Conservation (phyloP, 2,797 vertebrate species). For the Microctenopoma steveboyesi region DNA sequence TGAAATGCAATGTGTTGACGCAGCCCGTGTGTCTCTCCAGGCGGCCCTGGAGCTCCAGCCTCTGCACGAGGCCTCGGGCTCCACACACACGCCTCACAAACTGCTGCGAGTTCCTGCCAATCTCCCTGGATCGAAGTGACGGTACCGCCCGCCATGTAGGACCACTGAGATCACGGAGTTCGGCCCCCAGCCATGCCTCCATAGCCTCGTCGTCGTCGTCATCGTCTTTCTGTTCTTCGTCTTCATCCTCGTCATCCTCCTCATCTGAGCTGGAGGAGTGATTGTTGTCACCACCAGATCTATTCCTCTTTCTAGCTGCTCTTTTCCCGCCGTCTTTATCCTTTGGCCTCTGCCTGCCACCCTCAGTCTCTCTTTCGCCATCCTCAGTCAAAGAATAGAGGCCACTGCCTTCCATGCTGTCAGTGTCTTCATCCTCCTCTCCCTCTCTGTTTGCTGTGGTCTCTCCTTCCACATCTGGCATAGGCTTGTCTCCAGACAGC, state of each 20-base stretch:
- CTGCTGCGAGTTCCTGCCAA: slow-evolving; percentile 85
- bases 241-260: slow-evolving; percentile 72
- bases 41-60: slow-evolving; percentile 91
- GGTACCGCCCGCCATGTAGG: slow-evolving; percentile 89
- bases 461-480: slow-evolving; percentile 66
- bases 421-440: slow-evolving; percentile 92
- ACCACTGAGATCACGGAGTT: slow-evolving; percentile 85
- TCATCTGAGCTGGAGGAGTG: slow-evolving; percentile 88
- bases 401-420: slow-evolving; percentile 95
- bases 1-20: slow-evolving; percentile 99
- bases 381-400: slow-evolving; percentile 92
- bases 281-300: slow-evolving; percentile 76
- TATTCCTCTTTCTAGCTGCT: slow-evolving; percentile 80
- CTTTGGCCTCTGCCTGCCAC: slow-evolving; percentile 63
- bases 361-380: slow-evolving; percentile 79
- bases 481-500: slow-evolving; percentile 67
- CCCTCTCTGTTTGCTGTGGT: slow-evolving; percentile 45
- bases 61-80: slow-evolving; percentile 91
- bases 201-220: slow-evolving; percentile 90
- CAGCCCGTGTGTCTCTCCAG: slow-evolving; percentile 94
- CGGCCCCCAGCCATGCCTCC: slow-evolving; percentile 92
- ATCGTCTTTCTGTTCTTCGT: slow-evolving; percentile 82
- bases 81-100: slow-evolving; percentile 92
- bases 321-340: slow-evolving; percentile 69
- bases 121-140: slow-evolving; percentile 88